Evolutionary conservation across 2,888 invertebrate genomes (phyloP), one percentile per base, ranked within the genome.

Genomic region (Drosophila crucigera): DNA sequence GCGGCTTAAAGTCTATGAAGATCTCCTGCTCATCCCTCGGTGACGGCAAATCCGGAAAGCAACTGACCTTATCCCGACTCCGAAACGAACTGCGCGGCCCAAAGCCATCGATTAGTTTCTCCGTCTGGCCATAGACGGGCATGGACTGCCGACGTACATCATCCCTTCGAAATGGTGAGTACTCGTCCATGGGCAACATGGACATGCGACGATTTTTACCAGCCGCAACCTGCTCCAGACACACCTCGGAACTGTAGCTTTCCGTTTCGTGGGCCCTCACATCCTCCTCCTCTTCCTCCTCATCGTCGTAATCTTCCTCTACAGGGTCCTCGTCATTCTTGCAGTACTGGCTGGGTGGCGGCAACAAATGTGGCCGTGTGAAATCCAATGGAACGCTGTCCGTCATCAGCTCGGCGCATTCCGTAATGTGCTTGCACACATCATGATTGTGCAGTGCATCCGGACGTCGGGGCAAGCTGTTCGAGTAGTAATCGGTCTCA

Each of bases 1-100:
- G 95, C 9, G 97, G 97, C 93, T 97, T 97, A 92, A 97, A 97
- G 92, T 97, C 97, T 80, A 97, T 97, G 75, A 97, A 96, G 67
- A 97, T 97, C 94, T 97, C 97, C 83, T 95, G 95, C 91, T 96
- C 96, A 87, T 95, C 95, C 1, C 84, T 77, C 25, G 68, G 71
- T 19, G 76, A 75, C 0, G 72, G 73, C 7, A 47, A 69, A 22
- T 76, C 75, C 11, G 73, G 39, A 58, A 83, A 84, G 59, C 80
- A 82, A 25, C 83, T 89, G 33, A 85, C 82, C 58, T 89, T 91
- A 9, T 91, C 81, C 5, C 81, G 84, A 2, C 84, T 73, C 0
- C 91, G 78, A 11, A 91, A 90, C 0, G 92, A 90, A 0, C 72
- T 86, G 35, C 92, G 86, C 1, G 88, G 80, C 0, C 83, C 85